Conservation (phyloP, 2,888 invertebrate species). For the Apodemia duryi region DNA sequence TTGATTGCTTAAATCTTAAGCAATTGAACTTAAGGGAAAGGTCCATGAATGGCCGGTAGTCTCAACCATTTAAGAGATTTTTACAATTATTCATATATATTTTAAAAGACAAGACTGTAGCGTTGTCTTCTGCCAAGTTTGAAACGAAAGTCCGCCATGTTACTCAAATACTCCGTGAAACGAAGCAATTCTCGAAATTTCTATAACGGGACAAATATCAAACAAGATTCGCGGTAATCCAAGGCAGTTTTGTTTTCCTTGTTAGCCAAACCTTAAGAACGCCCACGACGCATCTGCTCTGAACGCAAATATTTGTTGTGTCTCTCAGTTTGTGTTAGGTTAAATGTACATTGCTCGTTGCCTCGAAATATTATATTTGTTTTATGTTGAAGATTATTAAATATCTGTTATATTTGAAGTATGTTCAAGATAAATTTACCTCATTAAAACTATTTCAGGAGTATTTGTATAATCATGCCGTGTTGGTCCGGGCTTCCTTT, state of each 20-base stretch:
- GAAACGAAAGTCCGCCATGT: not conserved
- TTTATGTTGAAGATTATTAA: too few species aligned
- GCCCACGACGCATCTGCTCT: constrained; percentile 49
- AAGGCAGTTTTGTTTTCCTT: constrained; percentile 14
- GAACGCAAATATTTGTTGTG: constrained; percentile 15
- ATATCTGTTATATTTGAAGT: too few species aligned
- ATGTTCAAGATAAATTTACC: too few species aligned
- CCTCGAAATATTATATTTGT: too few species aligned
- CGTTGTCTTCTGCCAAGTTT: not conserved
- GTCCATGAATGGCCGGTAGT: too few species aligned
- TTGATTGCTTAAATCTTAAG: too few species aligned
- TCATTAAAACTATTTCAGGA: too few species aligned
- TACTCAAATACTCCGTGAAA: not conserved
- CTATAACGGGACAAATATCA: constrained; percentile 14
- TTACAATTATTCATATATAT: too few species aligned
- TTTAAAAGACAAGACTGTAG: not conserved
- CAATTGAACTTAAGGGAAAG: too few species aligned
- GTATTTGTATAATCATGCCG: too few species aligned
- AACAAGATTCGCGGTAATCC: constrained; percentile 18
- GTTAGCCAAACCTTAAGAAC: constrained; percentile 16
- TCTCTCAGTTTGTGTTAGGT: not conserved
- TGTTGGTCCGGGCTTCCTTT: too few species aligned
- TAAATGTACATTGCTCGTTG: not conserved
- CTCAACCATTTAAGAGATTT: too few species aligned
- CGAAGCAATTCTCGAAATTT: not conserved